phyloP scores from a whole-genome alignment of 2,113 vertebrate species.

The Engraulis encrasicolus region DNA sequence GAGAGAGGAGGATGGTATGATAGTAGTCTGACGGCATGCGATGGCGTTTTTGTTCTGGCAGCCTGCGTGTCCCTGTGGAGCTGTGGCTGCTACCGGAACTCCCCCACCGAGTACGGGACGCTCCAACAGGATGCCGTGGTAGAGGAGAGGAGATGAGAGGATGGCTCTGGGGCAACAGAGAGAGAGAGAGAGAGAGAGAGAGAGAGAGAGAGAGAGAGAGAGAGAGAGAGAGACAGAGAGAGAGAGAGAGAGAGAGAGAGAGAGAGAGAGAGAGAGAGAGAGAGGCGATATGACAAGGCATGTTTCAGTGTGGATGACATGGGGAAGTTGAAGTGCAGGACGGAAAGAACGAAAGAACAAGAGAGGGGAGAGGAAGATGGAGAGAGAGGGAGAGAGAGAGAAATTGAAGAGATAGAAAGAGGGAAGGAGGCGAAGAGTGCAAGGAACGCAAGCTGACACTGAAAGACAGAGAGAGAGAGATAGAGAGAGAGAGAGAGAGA shows the following conservation, averaged over 20 bases:
- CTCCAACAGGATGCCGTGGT: constrained; percentile 19
- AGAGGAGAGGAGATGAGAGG: background rate
- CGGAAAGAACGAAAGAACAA: constrained; percentile 1
- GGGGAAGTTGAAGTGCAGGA: too few species aligned
- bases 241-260: background rate
- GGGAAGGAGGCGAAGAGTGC: too few species aligned
- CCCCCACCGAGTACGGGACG: constrained; percentile 34
- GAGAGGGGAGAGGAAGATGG: background rate
- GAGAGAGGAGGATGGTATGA: too few species aligned
- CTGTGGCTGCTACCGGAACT: constrained; percentile 45
- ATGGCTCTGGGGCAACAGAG: background rate
- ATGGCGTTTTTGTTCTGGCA: constrained; percentile 41
- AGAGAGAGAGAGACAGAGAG: background rate
- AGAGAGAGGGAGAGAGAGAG: too few species aligned
- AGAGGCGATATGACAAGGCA: too few species aligned
- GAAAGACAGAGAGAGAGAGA: too few species aligned
- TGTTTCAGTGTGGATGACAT: too few species aligned
- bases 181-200: constrained; percentile 3
- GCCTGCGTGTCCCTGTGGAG: constrained; percentile 30
- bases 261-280: background rate
- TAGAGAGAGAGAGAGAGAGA: too few species aligned
- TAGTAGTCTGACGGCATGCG: background rate
- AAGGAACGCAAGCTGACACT: too few species aligned
- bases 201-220: constrained; percentile 15
- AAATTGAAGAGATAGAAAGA: too few species aligned